phyloP scores from a whole-genome alignment of 2,113 vertebrate species.

The Carettochelys insculpta region DNA sequence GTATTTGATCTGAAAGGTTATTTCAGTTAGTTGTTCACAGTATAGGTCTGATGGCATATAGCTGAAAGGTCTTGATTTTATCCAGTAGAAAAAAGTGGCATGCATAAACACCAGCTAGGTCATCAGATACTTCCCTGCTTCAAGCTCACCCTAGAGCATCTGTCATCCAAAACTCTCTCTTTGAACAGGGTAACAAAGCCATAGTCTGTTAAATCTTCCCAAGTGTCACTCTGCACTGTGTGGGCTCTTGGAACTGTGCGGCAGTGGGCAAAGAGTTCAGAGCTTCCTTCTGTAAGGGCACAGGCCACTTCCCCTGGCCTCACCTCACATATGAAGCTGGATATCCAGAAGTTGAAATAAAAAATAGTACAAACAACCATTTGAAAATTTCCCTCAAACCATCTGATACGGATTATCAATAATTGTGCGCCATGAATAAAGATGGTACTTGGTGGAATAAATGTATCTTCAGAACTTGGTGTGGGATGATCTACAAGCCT shows the following conservation, averaged over 20 bases:
- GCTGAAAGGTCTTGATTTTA: conserved; percentile 14
- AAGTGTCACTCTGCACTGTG: neutral
- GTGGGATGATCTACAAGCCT: neutral
- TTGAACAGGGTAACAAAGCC: neutral
- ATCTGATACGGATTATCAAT: neutral
- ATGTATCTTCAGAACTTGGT: neutral
- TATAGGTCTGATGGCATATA: neutral
- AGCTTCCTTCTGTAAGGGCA: neutral
- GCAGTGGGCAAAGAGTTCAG: neutral
- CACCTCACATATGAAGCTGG: neutral
- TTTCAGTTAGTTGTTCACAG: neutral
- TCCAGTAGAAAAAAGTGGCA: conserved; percentile 21
- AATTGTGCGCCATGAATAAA: neutral
- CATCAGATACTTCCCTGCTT: conserved; percentile 24
- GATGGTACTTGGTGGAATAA: neutral
- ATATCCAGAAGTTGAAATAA: neutral
- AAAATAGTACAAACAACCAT: neutral
- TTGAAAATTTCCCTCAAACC: conserved; percentile 1
- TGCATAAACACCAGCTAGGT: neutral
- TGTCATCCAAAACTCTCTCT: conserved; percentile 14
- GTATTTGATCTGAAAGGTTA: neutral
- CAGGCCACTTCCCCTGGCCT: neutral
- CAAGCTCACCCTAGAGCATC: neutral
- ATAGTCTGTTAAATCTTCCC: neutral
- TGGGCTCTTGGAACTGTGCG: neutral